phyloP scores from a whole-genome alignment of 2,888 invertebrate species.

The Orgyia antiqua region DNA sequence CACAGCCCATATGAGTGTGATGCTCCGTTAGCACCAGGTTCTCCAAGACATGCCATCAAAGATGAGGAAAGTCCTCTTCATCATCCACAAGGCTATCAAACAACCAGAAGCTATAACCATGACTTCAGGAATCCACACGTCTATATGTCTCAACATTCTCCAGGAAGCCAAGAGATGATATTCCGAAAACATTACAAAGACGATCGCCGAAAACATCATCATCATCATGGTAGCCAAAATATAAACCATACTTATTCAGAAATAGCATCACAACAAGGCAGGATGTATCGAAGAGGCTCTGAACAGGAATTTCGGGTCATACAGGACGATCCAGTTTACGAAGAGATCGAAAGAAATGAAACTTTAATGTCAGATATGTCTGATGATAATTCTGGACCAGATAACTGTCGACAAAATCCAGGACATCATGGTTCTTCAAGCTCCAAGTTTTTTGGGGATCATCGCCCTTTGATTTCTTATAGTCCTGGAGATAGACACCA shows the following conservation, averaged over 20 bases:
- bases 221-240: slow-evolving; percentile 74
- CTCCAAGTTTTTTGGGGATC: slow-evolving; percentile 88
- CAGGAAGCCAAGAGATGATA: slow-evolving; percentile 68
- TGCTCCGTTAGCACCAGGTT: slow-evolving; percentile 62
- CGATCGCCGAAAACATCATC: slow-evolving; percentile 67
- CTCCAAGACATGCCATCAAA: slow-evolving; percentile 62
- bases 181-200: slow-evolving; percentile 70
- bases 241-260: slow-evolving; percentile 89
- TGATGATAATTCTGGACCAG: slow-evolving; percentile 81
- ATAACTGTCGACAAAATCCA: slow-evolving; percentile 83
- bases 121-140: slow-evolving; percentile 71
- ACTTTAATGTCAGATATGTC: slow-evolving; percentile 87
- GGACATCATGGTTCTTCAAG: slow-evolving; percentile 74
- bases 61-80: slow-evolving; percentile 66
- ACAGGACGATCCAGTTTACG: slow-evolving; percentile 88
- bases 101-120: slow-evolving; percentile 68
- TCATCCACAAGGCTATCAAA: slow-evolving; percentile 61
- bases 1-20: slow-evolving; percentile 77
- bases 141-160: slow-evolving; percentile 69
- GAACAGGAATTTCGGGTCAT: slow-evolving; percentile 76
- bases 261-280: slow-evolving; percentile 75
- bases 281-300: slow-evolving; percentile 72
- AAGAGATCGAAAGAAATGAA: slow-evolving; percentile 86
- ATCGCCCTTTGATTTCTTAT: slow-evolving; percentile 88
- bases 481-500: slow-evolving; percentile 82